phyloP scores from a whole-genome alignment of 2,113 vertebrate species.

The Anseranas semipalmata region DNA sequence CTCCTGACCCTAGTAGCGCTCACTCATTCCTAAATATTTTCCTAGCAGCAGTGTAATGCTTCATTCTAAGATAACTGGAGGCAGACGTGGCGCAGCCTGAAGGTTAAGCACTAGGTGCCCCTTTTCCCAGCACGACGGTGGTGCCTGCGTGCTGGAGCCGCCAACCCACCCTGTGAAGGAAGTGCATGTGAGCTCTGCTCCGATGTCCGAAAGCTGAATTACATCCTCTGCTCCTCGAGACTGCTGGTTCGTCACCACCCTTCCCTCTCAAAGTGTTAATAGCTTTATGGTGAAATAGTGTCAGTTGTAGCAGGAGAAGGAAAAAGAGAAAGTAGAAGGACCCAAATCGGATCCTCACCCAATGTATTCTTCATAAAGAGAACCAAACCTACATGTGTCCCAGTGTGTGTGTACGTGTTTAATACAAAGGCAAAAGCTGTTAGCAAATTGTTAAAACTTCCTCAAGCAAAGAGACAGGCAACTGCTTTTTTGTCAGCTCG shows the following conservation, averaged over 20 bases:
- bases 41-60: background rate
- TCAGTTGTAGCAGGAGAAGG: background rate
- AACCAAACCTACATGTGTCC: background rate
- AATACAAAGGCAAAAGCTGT: background rate
- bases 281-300: background rate
- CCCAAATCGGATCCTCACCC: background rate
- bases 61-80: background rate
- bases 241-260: background rate
- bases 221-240: background rate
- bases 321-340: background rate
- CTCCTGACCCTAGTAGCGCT: background rate
- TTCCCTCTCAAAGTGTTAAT: background rate
- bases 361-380: background rate
- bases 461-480: background rate
- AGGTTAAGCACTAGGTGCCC: background rate
- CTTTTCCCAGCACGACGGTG: background rate
- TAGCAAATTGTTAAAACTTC: background rate
- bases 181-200: background rate
- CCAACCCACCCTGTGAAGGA: background rate
- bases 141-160: background rate
- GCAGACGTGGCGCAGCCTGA: background rate
- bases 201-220: background rate
- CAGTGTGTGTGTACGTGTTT: background rate
- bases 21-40: background rate
- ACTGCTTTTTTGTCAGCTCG: background rate